Conservation (phyloP, 2,888 invertebrate genomes). For the Anoplius nigerrimus region DNA sequence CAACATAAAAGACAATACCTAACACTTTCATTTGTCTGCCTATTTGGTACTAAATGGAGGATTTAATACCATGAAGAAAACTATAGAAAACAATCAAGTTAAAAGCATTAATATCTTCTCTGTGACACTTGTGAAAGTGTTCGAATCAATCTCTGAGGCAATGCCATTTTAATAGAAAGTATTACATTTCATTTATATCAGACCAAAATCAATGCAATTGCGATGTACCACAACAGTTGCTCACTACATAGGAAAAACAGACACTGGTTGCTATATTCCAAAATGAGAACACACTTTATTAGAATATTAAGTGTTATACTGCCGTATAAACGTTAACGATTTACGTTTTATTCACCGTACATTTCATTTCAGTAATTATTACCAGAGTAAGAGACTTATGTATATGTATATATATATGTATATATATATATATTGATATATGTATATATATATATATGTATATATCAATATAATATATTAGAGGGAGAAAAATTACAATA, state of each 20-base stretch:
- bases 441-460: constrained; percentile 47
- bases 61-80: too few species aligned
- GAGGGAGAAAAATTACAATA: constrained; percentile 16
- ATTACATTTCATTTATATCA: too few species aligned
- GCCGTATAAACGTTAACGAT: constrained; percentile 38
- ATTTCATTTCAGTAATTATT: constrained; percentile 31
- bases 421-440: constrained; percentile 34
- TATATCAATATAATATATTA: constrained; percentile 52
- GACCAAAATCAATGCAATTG: neutral
- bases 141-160: too few species aligned
- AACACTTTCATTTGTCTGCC: too few species aligned
- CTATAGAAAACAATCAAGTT: too few species aligned
- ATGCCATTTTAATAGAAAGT: too few species aligned
- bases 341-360: constrained; percentile 40
- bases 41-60: too few species aligned
- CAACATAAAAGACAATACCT: too few species aligned
- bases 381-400: too few species aligned
- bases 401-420: too few species aligned
- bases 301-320: constrained; percentile 48
- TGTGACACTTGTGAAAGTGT: too few species aligned
- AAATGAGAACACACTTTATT: constrained; percentile 24
- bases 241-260: neutral
- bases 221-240: neutral
- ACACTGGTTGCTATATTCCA: constrained; percentile 2
- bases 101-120: too few species aligned